Evolutionary conservation across 2,888 invertebrate genomes (phyloP).

Genomic region (Apodemia mormo): DNA sequence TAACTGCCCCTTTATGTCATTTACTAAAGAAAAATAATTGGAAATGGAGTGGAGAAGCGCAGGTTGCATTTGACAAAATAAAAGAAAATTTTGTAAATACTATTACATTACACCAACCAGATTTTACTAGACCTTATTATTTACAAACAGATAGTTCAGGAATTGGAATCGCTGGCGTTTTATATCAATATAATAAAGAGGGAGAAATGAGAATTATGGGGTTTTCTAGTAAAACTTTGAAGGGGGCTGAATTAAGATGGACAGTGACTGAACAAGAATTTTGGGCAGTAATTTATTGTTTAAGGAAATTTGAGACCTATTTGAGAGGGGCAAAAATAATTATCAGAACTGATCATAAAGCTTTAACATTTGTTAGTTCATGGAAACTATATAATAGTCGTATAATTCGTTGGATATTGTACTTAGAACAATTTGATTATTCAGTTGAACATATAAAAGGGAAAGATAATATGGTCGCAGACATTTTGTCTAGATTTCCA

Average conservation of each 20-base stretch:
- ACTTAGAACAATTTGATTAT: slow-evolving; percentile 39
- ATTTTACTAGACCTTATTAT: slow-evolving; percentile 31
- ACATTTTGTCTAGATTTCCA: slow-evolving; percentile 33
- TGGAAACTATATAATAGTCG: slow-evolving; percentile 39
- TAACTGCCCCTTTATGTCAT: slow-evolving; percentile 33
- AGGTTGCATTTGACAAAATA: slow-evolving; percentile 32
- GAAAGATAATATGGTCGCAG: slow-evolving; percentile 29
- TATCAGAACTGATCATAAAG: slow-evolving; percentile 39
- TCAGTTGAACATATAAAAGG: slow-evolving; percentile 35
- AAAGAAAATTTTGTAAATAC: slow-evolving; percentile 34
- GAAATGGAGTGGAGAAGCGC: slow-evolving; percentile 30
- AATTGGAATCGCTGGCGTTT: slow-evolving; percentile 34
- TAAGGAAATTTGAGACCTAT: slow-evolving; percentile 41
- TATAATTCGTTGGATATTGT: slow-evolving; percentile 37
- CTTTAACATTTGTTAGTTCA: slow-evolving; percentile 35
- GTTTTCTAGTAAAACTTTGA: slow-evolving; percentile 36
- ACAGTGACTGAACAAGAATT: slow-evolving; percentile 42
- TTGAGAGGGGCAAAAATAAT: slow-evolving; percentile 36
- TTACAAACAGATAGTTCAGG: slow-evolving; percentile 38
- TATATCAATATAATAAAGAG: slow-evolving; percentile 35
- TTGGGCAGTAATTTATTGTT: slow-evolving; percentile 36
- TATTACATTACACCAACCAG: slow-evolving; percentile 30
- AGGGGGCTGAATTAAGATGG: slow-evolving; percentile 35
- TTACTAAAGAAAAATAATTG: slow-evolving; percentile 37
- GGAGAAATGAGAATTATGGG: slow-evolving; percentile 32